phyloP scores from a whole-genome alignment of 2,113 vertebrate species.

The Crotalus viridis region DNA sequence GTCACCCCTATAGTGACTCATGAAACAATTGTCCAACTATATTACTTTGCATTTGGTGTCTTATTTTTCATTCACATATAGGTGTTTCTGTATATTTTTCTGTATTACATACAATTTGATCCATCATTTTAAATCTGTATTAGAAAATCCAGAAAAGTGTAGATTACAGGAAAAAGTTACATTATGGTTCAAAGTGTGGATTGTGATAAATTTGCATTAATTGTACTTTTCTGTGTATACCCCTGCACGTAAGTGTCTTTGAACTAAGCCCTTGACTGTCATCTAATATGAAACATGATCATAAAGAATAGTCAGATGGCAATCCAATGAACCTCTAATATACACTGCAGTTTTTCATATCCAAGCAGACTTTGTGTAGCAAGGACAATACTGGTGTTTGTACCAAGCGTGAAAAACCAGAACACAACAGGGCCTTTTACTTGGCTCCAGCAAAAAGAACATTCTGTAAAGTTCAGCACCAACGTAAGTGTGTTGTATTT shows the following conservation, averaged over 20 bases:
- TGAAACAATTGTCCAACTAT: neutral
- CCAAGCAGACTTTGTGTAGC: slow-evolving; percentile 15
- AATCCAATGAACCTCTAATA: slow-evolving; percentile 17
- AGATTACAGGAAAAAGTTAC: neutral
- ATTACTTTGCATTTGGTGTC: neutral
- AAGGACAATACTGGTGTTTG: slow-evolving; percentile 46
- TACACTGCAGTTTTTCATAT: slow-evolving; percentile 27
- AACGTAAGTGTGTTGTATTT: neutral
- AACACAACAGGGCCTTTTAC: slow-evolving; percentile 18
- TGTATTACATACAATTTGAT: neutral
- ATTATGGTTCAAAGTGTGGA: neutral
- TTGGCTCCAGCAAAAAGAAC: slow-evolving; percentile 7
- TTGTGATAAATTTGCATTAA: neutral
- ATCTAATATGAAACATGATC: slow-evolving; percentile 9
- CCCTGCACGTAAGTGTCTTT: neutral
- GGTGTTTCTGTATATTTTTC: neutral
- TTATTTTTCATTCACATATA: neutral
- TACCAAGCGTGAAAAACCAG: slow-evolving; percentile 34
- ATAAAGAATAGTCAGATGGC: slow-evolving; percentile 16
- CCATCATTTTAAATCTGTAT: neutral
- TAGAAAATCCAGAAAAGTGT: neutral
- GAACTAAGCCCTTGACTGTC: neutral
- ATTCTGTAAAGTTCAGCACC: slow-evolving; percentile 21
- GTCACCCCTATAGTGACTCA: neutral
- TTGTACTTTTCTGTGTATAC: neutral